Conservation (phyloP, 1,140 invertebrate species). For the Zaprionus davidi region DNA sequence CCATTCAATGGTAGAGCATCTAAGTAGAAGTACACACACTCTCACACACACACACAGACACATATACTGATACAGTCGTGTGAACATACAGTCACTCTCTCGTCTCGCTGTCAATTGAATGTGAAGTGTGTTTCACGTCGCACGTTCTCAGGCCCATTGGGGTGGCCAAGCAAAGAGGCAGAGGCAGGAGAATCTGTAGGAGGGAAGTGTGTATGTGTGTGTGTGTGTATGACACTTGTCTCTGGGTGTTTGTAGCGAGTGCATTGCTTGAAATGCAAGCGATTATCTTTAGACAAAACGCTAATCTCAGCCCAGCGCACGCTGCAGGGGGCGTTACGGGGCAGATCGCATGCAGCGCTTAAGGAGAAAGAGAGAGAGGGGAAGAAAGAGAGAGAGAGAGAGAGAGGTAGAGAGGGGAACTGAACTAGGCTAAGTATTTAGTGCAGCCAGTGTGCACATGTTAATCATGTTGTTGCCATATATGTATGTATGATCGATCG, state of each 20-base stretch:
- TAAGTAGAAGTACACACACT: conserved; percentile 39
- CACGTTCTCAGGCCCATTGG: conserved; percentile 18
- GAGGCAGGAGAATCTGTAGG: conserved; percentile 1
- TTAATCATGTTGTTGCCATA: conserved; percentile 4
- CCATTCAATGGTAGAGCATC: conserved; percentile 51
- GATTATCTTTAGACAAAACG: conserved; percentile 42
- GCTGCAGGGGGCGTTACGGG: conserved; percentile 6
- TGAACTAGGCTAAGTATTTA: conserved; percentile 5
- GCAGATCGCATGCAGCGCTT: neutral
- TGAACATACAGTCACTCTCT: conserved; percentile 8
- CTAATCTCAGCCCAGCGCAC: conserved; percentile 29
- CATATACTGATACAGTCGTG: neutral
- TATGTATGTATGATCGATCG: neutral
- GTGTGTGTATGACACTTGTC: conserved; percentile 30
- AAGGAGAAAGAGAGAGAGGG: neutral
- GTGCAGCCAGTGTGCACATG: conserved; percentile 5
- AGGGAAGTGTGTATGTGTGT: conserved; percentile 14
- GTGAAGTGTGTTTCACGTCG: conserved; percentile 46
- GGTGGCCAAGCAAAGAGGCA: neutral
- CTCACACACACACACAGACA: neutral
- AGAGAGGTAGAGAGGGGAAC: neutral
- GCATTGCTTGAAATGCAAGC: conserved; percentile 36
- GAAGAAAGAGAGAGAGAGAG: neutral
- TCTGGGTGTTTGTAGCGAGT: conserved; percentile 32
- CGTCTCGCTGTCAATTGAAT: conserved; percentile 50